phyloP scores from a whole-genome alignment of 2,113 vertebrate species.

The Rhinopithecus roxellana region DNA sequence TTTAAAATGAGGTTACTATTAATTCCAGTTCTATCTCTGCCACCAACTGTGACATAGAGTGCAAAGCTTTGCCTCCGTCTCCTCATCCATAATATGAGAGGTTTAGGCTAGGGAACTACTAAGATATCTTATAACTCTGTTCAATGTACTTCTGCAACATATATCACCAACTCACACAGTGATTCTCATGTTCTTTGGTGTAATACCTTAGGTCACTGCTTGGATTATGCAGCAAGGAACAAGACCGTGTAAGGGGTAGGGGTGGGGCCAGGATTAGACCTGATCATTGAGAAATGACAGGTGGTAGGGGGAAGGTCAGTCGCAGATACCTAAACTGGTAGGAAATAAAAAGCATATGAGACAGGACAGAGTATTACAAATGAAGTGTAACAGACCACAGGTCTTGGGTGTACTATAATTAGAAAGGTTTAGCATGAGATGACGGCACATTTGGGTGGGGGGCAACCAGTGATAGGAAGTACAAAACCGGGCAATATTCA shows the following conservation, averaged over 20 bases:
- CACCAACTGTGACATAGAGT: background rate
- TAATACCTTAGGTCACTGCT: background rate
- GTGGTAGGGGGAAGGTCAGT: background rate
- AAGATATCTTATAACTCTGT: background rate
- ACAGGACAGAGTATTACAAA: background rate
- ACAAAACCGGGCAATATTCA: background rate
- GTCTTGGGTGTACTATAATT: background rate
- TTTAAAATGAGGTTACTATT: background rate
- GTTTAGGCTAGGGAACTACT: background rate
- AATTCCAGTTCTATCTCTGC: background rate
- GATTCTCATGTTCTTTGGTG: background rate
- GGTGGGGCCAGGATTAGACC: background rate
- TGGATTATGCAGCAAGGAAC: background rate
- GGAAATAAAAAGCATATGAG: background rate
- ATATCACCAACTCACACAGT: background rate
- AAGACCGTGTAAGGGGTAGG: background rate
- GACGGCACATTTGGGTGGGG: background rate
- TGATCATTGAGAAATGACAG: background rate
- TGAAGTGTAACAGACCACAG: background rate
- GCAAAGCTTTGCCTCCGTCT: background rate
- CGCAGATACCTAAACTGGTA: background rate
- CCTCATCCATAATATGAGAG: background rate
- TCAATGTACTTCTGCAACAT: background rate
- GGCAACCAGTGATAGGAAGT: background rate
- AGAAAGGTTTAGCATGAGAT: background rate